A percentile compares a stretch with the other conserved stretches of the same genome.
Evolutionary conservation across 2,797 vertebrate genomes (phyloP).

Genomic region (Eptatretus atami): DNA sequence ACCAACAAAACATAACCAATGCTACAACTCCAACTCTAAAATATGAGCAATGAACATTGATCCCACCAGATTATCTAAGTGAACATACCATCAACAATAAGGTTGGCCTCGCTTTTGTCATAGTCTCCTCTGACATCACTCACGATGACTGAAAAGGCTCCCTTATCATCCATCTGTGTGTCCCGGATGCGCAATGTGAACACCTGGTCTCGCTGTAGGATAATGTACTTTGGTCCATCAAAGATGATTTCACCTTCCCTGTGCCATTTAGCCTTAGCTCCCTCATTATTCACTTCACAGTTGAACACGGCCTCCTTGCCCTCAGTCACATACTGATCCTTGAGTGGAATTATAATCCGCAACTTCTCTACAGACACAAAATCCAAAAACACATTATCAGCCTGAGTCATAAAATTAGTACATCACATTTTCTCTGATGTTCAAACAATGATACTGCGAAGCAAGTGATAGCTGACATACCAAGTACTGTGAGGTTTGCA

Average conservation of each 20-base stretch:
- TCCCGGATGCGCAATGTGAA: slow-evolving; percentile 64
- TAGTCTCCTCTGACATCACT: slow-evolving; percentile 60
- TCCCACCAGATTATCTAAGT: too few relatives aligned
- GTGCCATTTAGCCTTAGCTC: slow-evolving; percentile 88
- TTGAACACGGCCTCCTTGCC: slow-evolving; percentile 59
- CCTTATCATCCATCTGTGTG: slow-evolving; percentile 36
- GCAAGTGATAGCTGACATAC: slow-evolving; percentile 18
- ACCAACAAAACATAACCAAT: not conserved
- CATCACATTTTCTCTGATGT: not conserved
- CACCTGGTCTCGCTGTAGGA: slow-evolving; percentile 57
- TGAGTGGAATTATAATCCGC: slow-evolving; percentile 52
- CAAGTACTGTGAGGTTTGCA: slow-evolving; percentile 41
- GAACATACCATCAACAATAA: slow-evolving; percentile 44
- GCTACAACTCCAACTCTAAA: slow-evolving; percentile 1
- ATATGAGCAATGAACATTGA: too few relatives aligned
- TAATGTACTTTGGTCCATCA: slow-evolving; percentile 61
- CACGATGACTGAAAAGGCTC: slow-evolving; percentile 30
- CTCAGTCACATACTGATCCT: slow-evolving; percentile 42
- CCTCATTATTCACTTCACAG: slow-evolving; percentile 77
- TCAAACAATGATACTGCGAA: not conserved
- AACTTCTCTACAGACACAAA: slow-evolving; percentile 40
- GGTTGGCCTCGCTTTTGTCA: slow-evolving; percentile 32
- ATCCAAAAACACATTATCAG: slow-evolving; percentile 7
- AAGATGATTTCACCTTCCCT: slow-evolving; percentile 57
- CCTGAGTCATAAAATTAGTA: too few relatives aligned